These are phyloP conservation scores for Pipa parva DNA, from an alignment of 2,113 vertebrate species.

Conservation along the genomic window DNA sequence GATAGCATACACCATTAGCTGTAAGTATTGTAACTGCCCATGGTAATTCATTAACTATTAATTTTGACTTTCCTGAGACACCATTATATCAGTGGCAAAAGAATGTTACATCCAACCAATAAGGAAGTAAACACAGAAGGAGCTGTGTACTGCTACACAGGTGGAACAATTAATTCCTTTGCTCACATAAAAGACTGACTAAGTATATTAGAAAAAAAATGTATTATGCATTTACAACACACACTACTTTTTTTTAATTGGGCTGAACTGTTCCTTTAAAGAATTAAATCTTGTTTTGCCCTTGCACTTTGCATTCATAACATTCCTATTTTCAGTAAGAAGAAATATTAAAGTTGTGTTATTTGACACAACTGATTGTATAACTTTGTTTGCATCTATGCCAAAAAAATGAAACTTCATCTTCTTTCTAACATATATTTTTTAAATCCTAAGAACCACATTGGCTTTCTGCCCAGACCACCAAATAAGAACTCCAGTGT, in stretches of 20 bases:
- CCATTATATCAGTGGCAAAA: too few species aligned
- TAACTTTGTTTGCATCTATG: not conserved
- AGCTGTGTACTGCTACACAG: too few species aligned
- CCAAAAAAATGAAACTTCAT: constrained; percentile 34
- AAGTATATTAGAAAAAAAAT: too few species aligned
- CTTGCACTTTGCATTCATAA: not conserved
- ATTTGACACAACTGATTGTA: not conserved
- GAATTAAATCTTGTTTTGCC: too few species aligned
- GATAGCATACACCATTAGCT: too few species aligned
- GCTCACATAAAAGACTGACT: too few species aligned
- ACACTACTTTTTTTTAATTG: not conserved
- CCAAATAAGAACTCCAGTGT: constrained; percentile 38
- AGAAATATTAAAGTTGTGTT: not conserved
- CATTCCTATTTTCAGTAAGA: not conserved
- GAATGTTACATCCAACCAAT: too few species aligned
- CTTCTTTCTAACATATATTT: constrained; percentile 50
- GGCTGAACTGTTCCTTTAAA: not conserved
- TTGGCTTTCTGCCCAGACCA: constrained; percentile 47
- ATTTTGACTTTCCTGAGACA: too few species aligned
- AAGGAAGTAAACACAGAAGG: too few species aligned
- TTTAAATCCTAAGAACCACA: constrained; percentile 43
- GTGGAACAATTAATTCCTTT: too few species aligned
- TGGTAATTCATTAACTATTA: too few species aligned
- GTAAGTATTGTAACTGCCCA: too few species aligned
- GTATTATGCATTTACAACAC: not conserved